These are phyloP conservation scores for Acestrorhynchus altus DNA, from an alignment of 2,797 vertebrate species.

Conservation along the genomic window DNA sequence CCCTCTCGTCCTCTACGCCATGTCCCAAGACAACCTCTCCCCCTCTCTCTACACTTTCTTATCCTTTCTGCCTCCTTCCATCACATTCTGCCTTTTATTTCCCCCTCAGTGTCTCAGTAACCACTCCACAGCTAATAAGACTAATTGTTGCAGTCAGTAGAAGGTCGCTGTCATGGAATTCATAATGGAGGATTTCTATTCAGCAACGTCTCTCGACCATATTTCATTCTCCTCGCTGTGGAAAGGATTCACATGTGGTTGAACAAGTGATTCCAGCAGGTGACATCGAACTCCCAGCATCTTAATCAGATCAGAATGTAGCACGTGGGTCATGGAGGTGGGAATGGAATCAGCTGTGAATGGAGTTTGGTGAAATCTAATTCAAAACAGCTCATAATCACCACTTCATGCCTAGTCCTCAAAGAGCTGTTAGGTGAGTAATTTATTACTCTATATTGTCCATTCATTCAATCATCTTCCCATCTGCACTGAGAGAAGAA, in stretches of 20 bases:
- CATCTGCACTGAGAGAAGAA: neutral
- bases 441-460: neutral
- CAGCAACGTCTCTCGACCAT: neutral
- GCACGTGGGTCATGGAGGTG: neutral
- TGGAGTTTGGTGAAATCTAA: too few relatives aligned
- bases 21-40: neutral
- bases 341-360: neutral
- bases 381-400: too few relatives aligned
- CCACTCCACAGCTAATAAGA: neutral
- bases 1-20: neutral
- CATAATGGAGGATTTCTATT: neutral
- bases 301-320: neutral
- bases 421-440: too few relatives aligned
- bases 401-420: too few relatives aligned
- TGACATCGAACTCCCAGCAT: neutral
- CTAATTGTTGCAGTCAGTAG: conserved; percentile 5
- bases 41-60: neutral
- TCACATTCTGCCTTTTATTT: neutral
- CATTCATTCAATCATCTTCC: too few relatives aligned
- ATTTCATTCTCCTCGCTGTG: neutral
- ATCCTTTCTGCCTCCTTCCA: neutral
- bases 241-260: neutral
- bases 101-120: neutral
- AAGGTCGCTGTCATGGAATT: neutral
- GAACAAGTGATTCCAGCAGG: neutral